These are phyloP conservation scores for Sarcophilus harrisii DNA, from an alignment of 2,797 vertebrate genomes.

Conservation along the genomic window DNA sequence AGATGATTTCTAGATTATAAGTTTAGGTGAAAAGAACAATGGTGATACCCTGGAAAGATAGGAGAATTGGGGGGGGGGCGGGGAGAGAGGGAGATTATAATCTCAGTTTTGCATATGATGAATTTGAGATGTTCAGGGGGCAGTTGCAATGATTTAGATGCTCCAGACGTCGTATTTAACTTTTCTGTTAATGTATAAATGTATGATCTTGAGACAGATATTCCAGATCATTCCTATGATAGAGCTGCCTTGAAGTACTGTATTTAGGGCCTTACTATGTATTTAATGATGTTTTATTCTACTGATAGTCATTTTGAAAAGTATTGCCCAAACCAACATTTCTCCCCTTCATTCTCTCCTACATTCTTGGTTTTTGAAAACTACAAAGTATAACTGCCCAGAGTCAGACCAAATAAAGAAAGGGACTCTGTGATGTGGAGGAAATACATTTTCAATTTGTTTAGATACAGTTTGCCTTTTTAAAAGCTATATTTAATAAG, in stretches of 20 bases:
- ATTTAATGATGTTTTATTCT: background rate
- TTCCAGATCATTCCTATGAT: background rate
- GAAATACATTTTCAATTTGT: background rate
- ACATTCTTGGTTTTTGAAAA: background rate
- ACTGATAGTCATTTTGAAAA: slow-evolving; percentile 44
- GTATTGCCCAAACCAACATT: slow-evolving; percentile 17
- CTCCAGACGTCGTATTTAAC: background rate
- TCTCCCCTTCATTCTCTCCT: slow-evolving; percentile 26
- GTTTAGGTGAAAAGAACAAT: background rate
- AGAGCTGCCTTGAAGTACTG: background rate
- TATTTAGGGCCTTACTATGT: background rate
- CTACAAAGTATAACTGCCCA: slow-evolving; percentile 24
- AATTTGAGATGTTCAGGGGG: background rate
- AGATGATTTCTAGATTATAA: background rate
- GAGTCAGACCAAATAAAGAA: background rate
- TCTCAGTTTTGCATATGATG: background rate
- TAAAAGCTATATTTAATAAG: background rate
- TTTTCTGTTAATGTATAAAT: background rate
- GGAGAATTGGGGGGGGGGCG: background rate
- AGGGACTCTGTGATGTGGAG: background rate
- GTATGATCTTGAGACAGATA: background rate
- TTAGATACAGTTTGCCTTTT: background rate
- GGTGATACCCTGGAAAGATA: background rate
- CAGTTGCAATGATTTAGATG: background rate
- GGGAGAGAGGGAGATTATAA: background rate